Base-by-base conservation (phyloP, 2,797 vertebrate species). In the Tolypeutes matacus region DNA sequence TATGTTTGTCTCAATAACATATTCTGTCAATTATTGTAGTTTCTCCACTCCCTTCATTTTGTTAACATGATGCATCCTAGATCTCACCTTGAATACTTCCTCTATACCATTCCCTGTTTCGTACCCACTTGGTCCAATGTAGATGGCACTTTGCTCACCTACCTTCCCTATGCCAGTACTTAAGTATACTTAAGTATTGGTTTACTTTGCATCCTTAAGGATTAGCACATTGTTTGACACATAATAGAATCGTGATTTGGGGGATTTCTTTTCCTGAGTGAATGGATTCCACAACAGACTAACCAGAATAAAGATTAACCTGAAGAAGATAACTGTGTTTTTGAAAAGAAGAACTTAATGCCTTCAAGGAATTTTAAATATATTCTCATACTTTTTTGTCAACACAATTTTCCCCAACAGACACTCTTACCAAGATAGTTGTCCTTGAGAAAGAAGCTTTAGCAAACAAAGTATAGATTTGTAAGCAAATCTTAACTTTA, bases 261-360 rank as follows among this genome's bases (percentile, higher is more conserved):
- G 39, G 39, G 39, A 7, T 14, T 53, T 53, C 3, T 49, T 94
- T 80, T 34, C 13, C 15, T 70, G 29, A 90, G 21, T 75, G 29
- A 94, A 51, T 42, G 9, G 53, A 51, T 77, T 64, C 12, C 46
- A 65, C 49, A 51, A 70, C 84, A 84, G 20, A 75, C 8, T 70
- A 80, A 64, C 9, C 31, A 93, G 21, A 93, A 2, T 75, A 69
- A 64, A 72, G 36, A 67, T 23, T 70, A 64, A 14, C 60, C 42
- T 72, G 17, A n/a, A 89, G 77, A 62, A 14, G 8, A 25, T 65
- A 76, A 7, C n/a, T 51, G 65, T 3, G 29, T 75, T 64, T 93
- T 56, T 93, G 53, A 77, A 89, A 85, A 46, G 4, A 94, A n/a
- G 27, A 91, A 75, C 7, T 17, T 70, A 75, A n/a, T n/a, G 51